A percentile compares a stretch with the other conserved stretches of the same genome.
Evolutionary conservation across 2,888 invertebrate species (phyloP).

Genomic region (Hirudinaria manillensis): DNA sequence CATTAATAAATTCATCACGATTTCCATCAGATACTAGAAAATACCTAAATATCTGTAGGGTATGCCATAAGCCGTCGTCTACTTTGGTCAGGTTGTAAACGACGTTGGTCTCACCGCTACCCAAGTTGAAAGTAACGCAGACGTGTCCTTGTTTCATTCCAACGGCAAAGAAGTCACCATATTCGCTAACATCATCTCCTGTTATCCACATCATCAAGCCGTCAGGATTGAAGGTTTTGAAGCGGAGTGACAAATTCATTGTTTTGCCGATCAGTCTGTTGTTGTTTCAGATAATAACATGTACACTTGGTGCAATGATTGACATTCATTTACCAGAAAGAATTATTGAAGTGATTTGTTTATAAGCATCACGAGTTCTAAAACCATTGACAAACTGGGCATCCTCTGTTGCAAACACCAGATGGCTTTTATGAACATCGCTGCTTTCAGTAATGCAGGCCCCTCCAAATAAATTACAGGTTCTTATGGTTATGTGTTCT

Average conservation of each 20-base stretch:
- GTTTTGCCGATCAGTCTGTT: constrained; percentile 36
- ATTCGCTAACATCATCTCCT: constrained; percentile 58
- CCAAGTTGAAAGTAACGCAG: constrained; percentile 63
- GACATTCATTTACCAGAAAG: too few species aligned
- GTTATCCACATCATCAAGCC: constrained; percentile 83
- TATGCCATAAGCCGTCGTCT: constrained; percentile 82
- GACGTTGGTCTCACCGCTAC: constrained; percentile 77
- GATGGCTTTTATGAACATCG: too few species aligned
- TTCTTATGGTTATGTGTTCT: too few species aligned
- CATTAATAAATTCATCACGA: not conserved
- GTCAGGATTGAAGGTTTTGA: constrained; percentile 66
- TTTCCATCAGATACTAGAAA: not conserved
- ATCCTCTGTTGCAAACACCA: too few species aligned
- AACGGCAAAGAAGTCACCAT: constrained; percentile 71
- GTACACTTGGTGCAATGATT: not conserved
- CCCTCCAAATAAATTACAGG: too few species aligned
- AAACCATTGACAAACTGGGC: too few species aligned
- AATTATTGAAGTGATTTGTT: too few species aligned
- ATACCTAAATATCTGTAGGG: constrained; percentile 69
- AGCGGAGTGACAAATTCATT: constrained; percentile 74
- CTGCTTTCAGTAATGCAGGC: too few species aligned
- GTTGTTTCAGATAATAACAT: not conserved
- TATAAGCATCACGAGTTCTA: too few species aligned
- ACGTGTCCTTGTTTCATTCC: constrained; percentile 75
- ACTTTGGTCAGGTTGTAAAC: constrained; percentile 77